Evolutionary conservation across 2,888 invertebrate species (phyloP), one percentile per base, ranked within the genome.

Genomic region (Heliconius hortense): DNA sequence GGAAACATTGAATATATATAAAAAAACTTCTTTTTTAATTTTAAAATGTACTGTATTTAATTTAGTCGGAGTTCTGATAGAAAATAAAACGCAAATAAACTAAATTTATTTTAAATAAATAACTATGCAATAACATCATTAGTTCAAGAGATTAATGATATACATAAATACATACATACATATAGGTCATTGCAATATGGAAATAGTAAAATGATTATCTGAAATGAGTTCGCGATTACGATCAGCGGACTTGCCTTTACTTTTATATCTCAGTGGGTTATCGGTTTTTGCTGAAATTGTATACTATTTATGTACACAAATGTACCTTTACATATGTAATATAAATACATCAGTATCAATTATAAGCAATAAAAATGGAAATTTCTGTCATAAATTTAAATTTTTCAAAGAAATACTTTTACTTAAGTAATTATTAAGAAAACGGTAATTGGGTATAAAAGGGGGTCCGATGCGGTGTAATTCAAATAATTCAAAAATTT

Each of bases 181-280:
- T 56, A 56, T n/a, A n/a, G 53, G n/a, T 2, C n/a, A n/a, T 56
- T 56, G n/a, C 56, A 56, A 56, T 10, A 56, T 56, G 56, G 10
- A 56, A n/a, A 56, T 56, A n/a, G 56, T 56, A 56, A 56, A 56
- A 56, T 56, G n/a, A 56, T 56, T n/a, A 56, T 56, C 56, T 56
- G n/a, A 56, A 56, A 56, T 56, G 56, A 56, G 56, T n/a, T 10
- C 10, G 11, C 21, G 53, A 53, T 53, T 53, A 2, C 53, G 0
- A 53, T 53, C 53, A 53, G 53, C 21, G 53, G 53, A 53, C 53
- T 53, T 53, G 21, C 21, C 53, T 53, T 0, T 53, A 53, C 53
- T 53, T 21, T 8, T n/a, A 4, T 56, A 56, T 56, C 56, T n/a
- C n/a, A 56, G 56, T 56, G 56, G 56, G 56, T 56, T 53, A 53